phyloP scores from a whole-genome alignment of 2,113 vertebrate genomes.

The Himantopus leucocephalus region DNA sequence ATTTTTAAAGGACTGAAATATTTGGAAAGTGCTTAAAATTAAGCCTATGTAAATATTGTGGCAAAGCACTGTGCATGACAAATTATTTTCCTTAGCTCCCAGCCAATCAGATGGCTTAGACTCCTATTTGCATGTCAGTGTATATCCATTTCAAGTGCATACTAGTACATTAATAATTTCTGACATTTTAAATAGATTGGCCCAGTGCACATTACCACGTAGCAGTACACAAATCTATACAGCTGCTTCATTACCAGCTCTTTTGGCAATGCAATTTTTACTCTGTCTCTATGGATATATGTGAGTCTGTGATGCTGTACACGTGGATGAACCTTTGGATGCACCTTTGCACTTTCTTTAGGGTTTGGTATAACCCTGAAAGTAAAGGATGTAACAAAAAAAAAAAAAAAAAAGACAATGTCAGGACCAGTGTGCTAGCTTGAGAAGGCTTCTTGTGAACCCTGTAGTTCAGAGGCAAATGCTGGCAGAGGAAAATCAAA shows the following conservation, averaged over 20 bases:
- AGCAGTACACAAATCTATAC: background rate
- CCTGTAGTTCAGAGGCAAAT: background rate
- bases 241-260: too few species aligned
- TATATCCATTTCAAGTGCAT: background rate
- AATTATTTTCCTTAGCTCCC: background rate
- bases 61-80: background rate
- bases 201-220: background rate
- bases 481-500: background rate
- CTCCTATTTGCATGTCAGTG: background rate
- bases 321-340: background rate
- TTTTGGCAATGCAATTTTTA: too few species aligned
- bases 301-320: background rate
- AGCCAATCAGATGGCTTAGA: background rate
- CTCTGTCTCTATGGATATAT: background rate
- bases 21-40: conserved; percentile 16
- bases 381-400: background rate
- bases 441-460: background rate
- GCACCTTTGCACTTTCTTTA: background rate
- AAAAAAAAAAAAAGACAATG: background rate
- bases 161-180: background rate
- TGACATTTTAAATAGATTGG: background rate
- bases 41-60: background rate
- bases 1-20: background rate
- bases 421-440: background rate
- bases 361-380: background rate